phyloP scores from a whole-genome alignment of 2,888 invertebrate genomes.

The Cheilosia soror region DNA sequence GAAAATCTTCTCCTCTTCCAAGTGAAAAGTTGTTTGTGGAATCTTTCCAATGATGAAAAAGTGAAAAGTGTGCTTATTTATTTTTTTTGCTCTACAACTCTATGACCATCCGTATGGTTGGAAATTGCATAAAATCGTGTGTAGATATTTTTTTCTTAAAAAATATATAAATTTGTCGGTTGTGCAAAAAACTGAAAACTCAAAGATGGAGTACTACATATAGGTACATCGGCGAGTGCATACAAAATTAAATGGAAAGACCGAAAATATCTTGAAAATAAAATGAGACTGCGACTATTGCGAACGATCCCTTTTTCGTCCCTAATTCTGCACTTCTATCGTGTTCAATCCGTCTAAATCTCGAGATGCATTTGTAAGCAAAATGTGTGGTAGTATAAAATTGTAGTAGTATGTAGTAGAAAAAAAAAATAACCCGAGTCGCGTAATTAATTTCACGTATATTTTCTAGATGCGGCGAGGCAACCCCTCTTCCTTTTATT shows the following conservation, averaged over 20 bases:
- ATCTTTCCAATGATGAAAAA: background rate
- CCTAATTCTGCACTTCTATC: slow-evolving; percentile 16
- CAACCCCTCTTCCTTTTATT: slow-evolving; percentile 10
- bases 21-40: slow-evolving; percentile 12
- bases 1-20: background rate
- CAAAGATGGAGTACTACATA: slow-evolving; percentile 22
- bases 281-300: slow-evolving; percentile 9
- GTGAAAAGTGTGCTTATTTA: slow-evolving; percentile 30
- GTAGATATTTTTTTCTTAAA: slow-evolving; percentile 19
- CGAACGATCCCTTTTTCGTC: background rate
- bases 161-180: slow-evolving; percentile 6
- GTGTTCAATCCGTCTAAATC: slow-evolving; percentile 38
- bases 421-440: slow-evolving; percentile 43
- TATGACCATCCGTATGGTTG: slow-evolving; percentile 45
- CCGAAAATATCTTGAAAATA: slow-evolving; percentile 27
- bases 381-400: slow-evolving; percentile 62
- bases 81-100: background rate
- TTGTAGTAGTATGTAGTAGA: slow-evolving; percentile 65
- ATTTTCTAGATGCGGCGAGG: slow-evolving; percentile 66
- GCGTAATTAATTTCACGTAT: slow-evolving; percentile 72
- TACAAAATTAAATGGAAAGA: slow-evolving; percentile 22
- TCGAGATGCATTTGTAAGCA: slow-evolving; percentile 61
- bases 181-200: background rate
- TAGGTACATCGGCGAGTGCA: background rate
- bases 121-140: slow-evolving; percentile 34